Evolutionary conservation across 2,113 vertebrate genomes (phyloP), one percentile per base, ranked within the genome.

Genomic region (Porphyrio hochstetteri): DNA sequence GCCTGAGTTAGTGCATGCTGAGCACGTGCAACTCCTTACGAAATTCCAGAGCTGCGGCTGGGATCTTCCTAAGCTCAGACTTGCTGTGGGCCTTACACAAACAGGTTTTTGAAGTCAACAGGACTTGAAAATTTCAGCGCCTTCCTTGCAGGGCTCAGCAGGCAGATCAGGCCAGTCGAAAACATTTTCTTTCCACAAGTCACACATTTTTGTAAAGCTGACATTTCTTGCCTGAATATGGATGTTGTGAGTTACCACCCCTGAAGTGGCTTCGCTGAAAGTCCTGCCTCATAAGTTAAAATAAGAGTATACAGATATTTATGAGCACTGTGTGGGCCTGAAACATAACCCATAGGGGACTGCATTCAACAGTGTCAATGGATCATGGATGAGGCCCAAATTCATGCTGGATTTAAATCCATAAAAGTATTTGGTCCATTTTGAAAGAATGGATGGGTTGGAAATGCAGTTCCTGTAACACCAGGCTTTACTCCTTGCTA

Each of bases 361-460:
- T 35, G 59, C 48, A 28, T 27, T 65, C 56, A 80, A 69, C 38
- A 84, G 40, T 61, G 72, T 61, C 40, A 64, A 1, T 13, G 38
- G 72, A 65, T 88, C 56, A 38, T 9, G 29, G 31, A 42, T 25
- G 42, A 87, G 40, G 38, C 50, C 52, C 88, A 82, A 68, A 69
- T 31, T 61, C 5, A 11, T 38, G n/a, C 55, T 53, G 48, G 27
- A 29, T 38, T 68, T 63, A 93, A 96, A 82, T 53, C 71, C 1
- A 0, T 78, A 55, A 28, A 84, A 95, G 44, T 53, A 95, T 93
- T 97, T 92, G 71, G 96, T 97, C 84, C 90, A 76, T 67, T 96
- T 93, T 78, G 84, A 84, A 93, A 96, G 67, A 74, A 74, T 42
- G 36, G 16, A 69, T 88, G 65, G 38, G 71, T 42, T 83, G 79